Base-by-base conservation (phyloP, 2,888 invertebrate species). In the Ophonus ardosiacus region DNA sequence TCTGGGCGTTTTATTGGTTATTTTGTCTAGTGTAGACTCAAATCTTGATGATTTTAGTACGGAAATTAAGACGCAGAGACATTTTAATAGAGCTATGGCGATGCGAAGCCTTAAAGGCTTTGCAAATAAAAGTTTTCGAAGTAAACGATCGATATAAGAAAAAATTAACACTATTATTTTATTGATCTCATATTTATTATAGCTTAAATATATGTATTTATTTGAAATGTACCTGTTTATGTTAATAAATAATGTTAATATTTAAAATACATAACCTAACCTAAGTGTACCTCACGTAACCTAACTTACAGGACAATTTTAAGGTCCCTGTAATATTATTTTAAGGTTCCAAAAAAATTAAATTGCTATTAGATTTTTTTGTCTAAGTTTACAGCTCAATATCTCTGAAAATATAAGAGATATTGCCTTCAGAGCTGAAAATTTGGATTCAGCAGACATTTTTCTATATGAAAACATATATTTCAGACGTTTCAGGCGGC, bases 71-170 rank as follows among this genome's bases (percentile, higher is more conserved):
- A 94, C 95, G 6, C 96, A 96, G 88, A 94, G 97, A 43, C 97
- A 97, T 90, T 97, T 97, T 91, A 97, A 97, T 92, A 93, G 97
- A 88, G 96, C 97, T 13, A 96, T 97, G 95, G 97, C 97, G 15
- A 97, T 97, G 97, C 93, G 97, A 13, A 96, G 96, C 79, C 92
- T 97, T 63, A 93, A 95, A 68, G 94, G 94, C 65, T 88, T 93
- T 7, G 89, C 91, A 5, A 91, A 90, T 0, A 76, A 85, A 13
- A 51, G 51, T 6, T 31, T 84, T 2, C 80, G 86, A 6, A 21
- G 21, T 3, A 63, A 63, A 63, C 21, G 63, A 0, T 15, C 51
- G 10, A 24, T 21, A 10, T 68, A 40, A 68, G 40, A 0, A 51
- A n/a, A n/a, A n/a, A n/a, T n/a, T 13, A 31, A 1, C 7, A 4